Evolutionary conservation across 1,140 invertebrate genomes (phyloP), one percentile per base, ranked within the genome.

Genomic region (Drosophila pachea): DNA sequence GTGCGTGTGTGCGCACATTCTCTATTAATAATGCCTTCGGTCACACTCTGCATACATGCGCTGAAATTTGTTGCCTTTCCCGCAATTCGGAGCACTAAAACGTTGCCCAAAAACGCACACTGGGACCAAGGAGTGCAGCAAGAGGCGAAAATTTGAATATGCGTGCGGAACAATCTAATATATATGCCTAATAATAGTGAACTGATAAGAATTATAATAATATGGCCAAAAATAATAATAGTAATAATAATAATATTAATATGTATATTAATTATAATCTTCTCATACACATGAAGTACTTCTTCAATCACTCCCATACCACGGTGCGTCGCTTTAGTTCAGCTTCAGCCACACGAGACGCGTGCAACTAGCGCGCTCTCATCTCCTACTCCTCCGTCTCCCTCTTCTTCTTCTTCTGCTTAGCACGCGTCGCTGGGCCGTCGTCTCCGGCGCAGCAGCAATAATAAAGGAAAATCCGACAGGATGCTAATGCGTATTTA

Each of bases 401-500:
- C 40, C 53, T 31, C 32, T 29, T 22, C 38, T 59, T 43, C 54
- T 33, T 45, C 54, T 56, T n/a, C 40, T 45, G 14, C 54, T 45
- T 56, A 56, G 53, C 53, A 56, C 53, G 53, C 40, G 53, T 56
- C 53, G 53, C 12, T 50, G 48, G 9, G 45, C 16, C 31, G 48
- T 33, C 31, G 48, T 22, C 22, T 22, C 48, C 31, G 48, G 7
- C 29, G 40, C 53, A 38, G 70, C 69, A 66, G 74, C 81, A 79
- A 84, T 86, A 86, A 84, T 79, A 76, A 82, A 81, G 66, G 81
- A 86, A 84, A 84, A 84, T 86, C 81, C 81, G 81, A 84, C 79
- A 86, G 79, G 81, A 84, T 84, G 79, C 79, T 84, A 84, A 84
- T 84, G 79, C 79, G 79, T 84, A 84, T 84, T 84, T 84, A 86